Evolutionary conservation across 2,113 vertebrate genomes (phyloP), one percentile per base, ranked within the genome.

Genomic region (Cygnus atratus): DNA sequence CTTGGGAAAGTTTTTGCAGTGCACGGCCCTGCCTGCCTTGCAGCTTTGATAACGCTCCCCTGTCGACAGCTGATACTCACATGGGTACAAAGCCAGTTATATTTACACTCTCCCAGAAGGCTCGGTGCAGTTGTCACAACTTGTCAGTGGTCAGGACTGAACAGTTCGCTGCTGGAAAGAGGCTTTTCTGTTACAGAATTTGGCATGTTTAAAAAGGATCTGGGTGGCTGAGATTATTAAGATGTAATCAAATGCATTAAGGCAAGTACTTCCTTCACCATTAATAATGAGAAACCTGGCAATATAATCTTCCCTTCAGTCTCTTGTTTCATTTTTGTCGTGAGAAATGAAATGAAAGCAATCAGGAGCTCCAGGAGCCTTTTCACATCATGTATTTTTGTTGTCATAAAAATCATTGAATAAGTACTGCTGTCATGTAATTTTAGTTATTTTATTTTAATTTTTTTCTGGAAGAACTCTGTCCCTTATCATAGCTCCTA

Each of bases 61-160:
- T 71, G 70, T 29, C 31, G 91, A 92, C 91, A 96, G 94, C 44
- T 84, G 91, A 93, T 55, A n/a, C 74, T 66, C 93, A 90, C 13
- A 5, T 28, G 85, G 83, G 21, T 89, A 90, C 86, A 79, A 71
- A 95, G 87, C 84, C 13, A 4, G 92, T 77, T 97, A 43, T 95
- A 96, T 95, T 94, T 96, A 81, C 94, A 70, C 91, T 57, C 48
- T 91, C 95, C 93, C 85, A 65, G 83, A 41, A 95, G 93, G 90
- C 85, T 93, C 22, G 1, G 72, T 91, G 92, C 94, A 95, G 95
- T 95, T 97, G 97, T 97, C 90, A 91, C 93, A 92, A 75, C 90
- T 94, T 66, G 91, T 97, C 96, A 96, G 78, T 41, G 84, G 83
- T 84, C 43, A 71, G 80, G 79, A 50, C 80, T 0, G 0, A 71